These are phyloP conservation scores for Anthopleura xanthogrammica DNA, from an alignment of 92 coral and sea anemone genomes.

Conservation along the genomic window DNA sequence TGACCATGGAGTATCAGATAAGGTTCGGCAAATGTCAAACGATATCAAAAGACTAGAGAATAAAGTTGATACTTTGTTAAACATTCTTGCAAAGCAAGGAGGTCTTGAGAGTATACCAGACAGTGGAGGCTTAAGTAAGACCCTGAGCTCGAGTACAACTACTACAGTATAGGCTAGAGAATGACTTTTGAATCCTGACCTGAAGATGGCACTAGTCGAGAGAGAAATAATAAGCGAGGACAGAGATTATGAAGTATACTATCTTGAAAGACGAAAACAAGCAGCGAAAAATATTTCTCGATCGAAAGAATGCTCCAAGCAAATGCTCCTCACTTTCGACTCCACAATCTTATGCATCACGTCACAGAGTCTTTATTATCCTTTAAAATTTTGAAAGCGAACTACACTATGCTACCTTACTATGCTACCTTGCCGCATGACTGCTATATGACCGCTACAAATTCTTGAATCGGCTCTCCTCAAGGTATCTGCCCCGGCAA, in stretches of 20 bases:
- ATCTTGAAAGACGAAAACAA: background rate
- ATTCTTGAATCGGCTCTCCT: too few species aligned
- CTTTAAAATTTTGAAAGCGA: too few species aligned
- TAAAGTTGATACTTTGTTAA: conserved; percentile 69
- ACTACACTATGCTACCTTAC: too few species aligned
- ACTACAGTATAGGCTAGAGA: background rate
- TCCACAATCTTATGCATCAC: too few species aligned
- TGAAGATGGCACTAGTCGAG: background rate
- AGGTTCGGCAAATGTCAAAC: conserved; percentile 63
- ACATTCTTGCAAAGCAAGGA: conserved; percentile 43
- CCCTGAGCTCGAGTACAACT: background rate
- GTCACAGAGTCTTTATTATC: too few species aligned
- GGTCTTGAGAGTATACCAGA: background rate
- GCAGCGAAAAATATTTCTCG: too few species aligned
- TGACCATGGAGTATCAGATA: conserved; percentile 45
- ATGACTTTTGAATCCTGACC: too few species aligned
- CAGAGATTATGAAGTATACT: background rate
- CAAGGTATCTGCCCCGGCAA: too few species aligned
- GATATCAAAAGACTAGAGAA: conserved; percentile 71
- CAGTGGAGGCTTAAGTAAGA: background rate
- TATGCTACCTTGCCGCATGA: too few species aligned
- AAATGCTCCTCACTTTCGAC: too few species aligned
- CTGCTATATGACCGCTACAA: too few species aligned
- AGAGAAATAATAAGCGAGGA: background rate
- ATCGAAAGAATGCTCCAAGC: too few species aligned